Base-by-base conservation (phyloP, 2,888 invertebrate species). In the Sceliomorpha sp. region DNA sequence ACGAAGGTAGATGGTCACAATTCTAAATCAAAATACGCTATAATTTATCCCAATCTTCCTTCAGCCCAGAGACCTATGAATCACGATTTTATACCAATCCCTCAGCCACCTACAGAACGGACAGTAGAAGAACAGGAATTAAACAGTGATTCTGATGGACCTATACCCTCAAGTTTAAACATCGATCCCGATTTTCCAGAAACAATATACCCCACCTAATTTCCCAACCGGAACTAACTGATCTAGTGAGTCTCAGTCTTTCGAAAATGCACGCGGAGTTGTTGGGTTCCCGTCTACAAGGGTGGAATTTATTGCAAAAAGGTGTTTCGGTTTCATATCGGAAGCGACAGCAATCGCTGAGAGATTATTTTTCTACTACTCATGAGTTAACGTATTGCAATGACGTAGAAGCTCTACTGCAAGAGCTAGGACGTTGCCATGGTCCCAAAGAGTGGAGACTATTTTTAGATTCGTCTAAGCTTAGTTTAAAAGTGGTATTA, bases 391-490 rank as follows among this genome's bases (percentile, higher is more conserved):
- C 7, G 24, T 62, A 24, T 32, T 47, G 53, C 10, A 8, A 31
- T 26, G 45, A 62, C 44, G 10, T 32, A 17, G 39, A 7, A 31
- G 10, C 13, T 9, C 26, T 47, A n/a, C 20, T 51, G 8, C 9
- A 39, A 29, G 37, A 37, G 10, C 5, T 51, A n/a, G 12, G 45
- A 20, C 14, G 42, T n/a, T 27, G 26, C 2, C 12, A 48, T 2
- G 6, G 40, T 9, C 10, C 37, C 17, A 7, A 15, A 29, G 60
- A 75, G 13, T 74, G 72, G 71, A 31, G 71, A 7, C 60, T 78
- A 15, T 81, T 78, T 56, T 74, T 78, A 59, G 77, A 79, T 63
- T 37, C 59, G 0, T 74, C 70, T 1, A 74, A 73, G 58, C 34
- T 15, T 37, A 76, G 74, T 51, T 56, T 75, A 0, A 71, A 76